Evolutionary conservation across 2,888 invertebrate species (phyloP), one percentile per base, ranked within the genome.

Genomic region (Rugalucina vietnamica): DNA sequence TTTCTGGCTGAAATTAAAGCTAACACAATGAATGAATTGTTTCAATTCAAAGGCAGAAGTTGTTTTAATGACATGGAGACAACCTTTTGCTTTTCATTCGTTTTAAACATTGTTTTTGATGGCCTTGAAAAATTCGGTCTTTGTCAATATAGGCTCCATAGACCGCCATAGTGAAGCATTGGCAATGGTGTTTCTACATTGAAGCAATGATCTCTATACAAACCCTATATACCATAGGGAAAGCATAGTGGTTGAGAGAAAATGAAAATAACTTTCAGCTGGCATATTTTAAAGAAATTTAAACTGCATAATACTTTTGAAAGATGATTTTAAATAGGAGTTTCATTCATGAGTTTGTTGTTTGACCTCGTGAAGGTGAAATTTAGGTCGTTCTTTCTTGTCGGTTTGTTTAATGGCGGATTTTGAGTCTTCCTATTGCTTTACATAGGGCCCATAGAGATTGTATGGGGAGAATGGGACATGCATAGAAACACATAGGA

Each of bases 311-410:
- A 81, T 37, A 77, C 78, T 29, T 65, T 29, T 27, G 65, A 78
- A 65, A 75, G 88, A 86, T 92, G 85, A 92, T 90, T 91, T 93
- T 93, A 87, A 93, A 87, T 72, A 85, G 92, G 88, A 91, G 88
- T 93, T 93, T 93, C 90, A 93, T 93, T 93, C 93, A 93, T 93
- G 89, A 90, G 84, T 87, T 85, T 85, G 84, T 83, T 86, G 90
- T 89, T 90, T 89, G 90, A 89, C 89, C 86, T 90, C 86, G 88
- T 82, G 90, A 91, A 90, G 92, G 91, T 91, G 92, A 90, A 89
- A 89, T 93, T 93, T 93, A 91, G 93, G 92, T 91, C 91, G 90
- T 90, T 91, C 88, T 90, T 91, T 90, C 91, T 88, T 86, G 91
- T 49, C 74, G 79, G 83, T 81, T 87, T 85, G 88, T 89, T 88